Base-by-base conservation (phyloP, 2,888 invertebrate genomes). In the Diplazon laetatorius region DNA sequence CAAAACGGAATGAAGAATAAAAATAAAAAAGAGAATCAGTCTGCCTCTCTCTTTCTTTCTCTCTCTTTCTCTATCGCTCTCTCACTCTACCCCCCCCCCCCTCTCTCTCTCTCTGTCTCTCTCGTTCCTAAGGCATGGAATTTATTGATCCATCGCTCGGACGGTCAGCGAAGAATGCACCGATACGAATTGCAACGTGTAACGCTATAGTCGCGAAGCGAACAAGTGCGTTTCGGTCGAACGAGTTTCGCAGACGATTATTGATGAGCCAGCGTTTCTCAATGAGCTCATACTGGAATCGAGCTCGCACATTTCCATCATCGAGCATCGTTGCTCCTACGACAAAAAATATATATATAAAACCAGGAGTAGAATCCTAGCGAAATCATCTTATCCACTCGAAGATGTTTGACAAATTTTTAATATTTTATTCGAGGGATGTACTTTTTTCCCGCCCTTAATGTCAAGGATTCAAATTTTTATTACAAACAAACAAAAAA, bases 131-230 rank as follows among this genome's bases (percentile, higher is more conserved):
- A 76, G 66, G 66, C 66, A 12, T 48, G 12, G 69, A 71, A 78
- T 75, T 75, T 76, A 78, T 75, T 71, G 59, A 70, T 60, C 63
- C 48, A 18, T 59, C 55, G 42, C 42, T 9, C 37, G n/a, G 12
- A 25, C 55, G 18, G 65, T 60, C 44, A 1, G 16, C 1, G 14
- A 63, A 60, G 50, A 71, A 71, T 71, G 42, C 18, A 37, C 18
- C 50, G 37, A 62, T 48, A 30, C 14, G 9, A 66, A 60, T 60
- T 52, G 20, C 10, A 4, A 25, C 18, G 22, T 25, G 4, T 4
- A 6, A 10, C 2, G 20, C 20, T 39, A 25, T 37, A 68, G 16
- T 65, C 20, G 16, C 59, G 16, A 55, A 35, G 14, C n/a, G 16
- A 20, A 16, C 20, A 25, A 57, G 44, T 57, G 12, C n/a, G 16